A percentile compares a stretch with the other conserved stretches of the same genome.
These are phyloP conservation scores for Lacanobia wlatinum DNA, from an alignment of 2,888 invertebrate species.

Conservation along the genomic window DNA sequence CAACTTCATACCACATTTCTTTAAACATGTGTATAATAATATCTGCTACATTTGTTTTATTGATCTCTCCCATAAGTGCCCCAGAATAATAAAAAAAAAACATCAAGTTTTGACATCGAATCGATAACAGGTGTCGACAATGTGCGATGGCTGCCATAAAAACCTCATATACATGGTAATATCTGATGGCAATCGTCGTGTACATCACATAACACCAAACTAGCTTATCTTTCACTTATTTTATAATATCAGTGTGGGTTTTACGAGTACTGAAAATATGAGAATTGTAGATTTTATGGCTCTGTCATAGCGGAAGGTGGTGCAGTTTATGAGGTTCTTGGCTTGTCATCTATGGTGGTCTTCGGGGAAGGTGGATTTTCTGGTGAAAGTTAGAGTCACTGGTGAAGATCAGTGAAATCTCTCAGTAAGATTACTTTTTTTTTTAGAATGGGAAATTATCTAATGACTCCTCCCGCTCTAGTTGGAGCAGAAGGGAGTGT, in stretches of 20 bases:
- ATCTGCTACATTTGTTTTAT: conserved; percentile 1
- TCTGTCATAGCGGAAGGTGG: too few relatives aligned
- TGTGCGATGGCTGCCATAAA: conserved; percentile 44
- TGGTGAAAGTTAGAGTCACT: neutral
- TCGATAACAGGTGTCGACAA: conserved; percentile 34
- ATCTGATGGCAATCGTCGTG: conserved; percentile 28
- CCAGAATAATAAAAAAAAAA: neutral
- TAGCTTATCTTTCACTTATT: conserved; percentile 34
- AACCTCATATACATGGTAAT: conserved; percentile 43
- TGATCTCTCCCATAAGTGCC: neutral
- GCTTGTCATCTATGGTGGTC: neutral
- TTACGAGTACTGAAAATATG: conserved; percentile 9
- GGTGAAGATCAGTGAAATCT: too few relatives aligned
- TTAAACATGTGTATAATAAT: neutral
- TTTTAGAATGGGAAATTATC: too few relatives aligned
- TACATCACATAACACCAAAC: conserved; percentile 21
- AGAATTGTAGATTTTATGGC: conserved; percentile 1
- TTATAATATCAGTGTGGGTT: conserved; percentile 49
- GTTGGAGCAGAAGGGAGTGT: too few relatives aligned
- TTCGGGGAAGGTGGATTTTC: neutral
- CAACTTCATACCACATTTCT: neutral
- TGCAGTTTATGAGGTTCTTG: neutral
- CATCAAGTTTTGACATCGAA: conserved; percentile 5
- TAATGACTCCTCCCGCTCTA: too few relatives aligned
- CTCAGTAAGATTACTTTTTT: too few relatives aligned